Percentiles rank a stretch among this genome's conserved stretches.
phyloP scores from a whole-genome alignment of 2,888 invertebrate species.

The Caenorhabditis sp. region DNA sequence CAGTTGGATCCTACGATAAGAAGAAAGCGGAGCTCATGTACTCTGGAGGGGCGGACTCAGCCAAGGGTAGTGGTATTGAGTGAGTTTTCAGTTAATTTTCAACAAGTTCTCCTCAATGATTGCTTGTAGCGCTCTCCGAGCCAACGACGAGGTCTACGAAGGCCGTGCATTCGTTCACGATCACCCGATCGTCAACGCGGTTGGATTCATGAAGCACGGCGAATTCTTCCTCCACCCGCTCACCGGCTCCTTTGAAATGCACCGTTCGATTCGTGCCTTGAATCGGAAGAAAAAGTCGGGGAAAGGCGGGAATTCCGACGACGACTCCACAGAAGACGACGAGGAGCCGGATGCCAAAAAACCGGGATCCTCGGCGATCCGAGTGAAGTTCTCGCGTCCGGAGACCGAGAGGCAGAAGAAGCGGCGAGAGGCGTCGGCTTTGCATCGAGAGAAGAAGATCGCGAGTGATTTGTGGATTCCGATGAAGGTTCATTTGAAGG shows the following conservation, averaged over 20 bases:
- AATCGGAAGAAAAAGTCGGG: conserved; percentile 50
- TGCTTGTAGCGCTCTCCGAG: conserved; percentile 32
- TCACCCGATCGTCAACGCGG: conserved; percentile 57
- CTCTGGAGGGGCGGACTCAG: neutral
- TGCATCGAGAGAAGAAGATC: conserved; percentile 69
- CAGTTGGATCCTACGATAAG: conserved; percentile 65
- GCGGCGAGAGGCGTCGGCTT: conserved; percentile 69
- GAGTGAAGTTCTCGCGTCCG: conserved; percentile 70
- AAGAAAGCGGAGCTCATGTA: conserved; percentile 61
- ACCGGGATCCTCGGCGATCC: conserved; percentile 52
- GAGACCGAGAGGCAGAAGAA: conserved; percentile 75
- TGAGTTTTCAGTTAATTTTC: neutral
- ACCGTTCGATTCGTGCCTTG: conserved; percentile 47
- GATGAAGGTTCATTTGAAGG: conserved; percentile 68
- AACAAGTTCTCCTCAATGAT: no score
- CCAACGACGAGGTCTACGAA: conserved; percentile 70
- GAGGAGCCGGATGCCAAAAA: conserved; percentile 32
- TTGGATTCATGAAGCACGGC: conserved; percentile 65
- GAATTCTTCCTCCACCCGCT: conserved; percentile 63
- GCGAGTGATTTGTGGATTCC: conserved; percentile 70
- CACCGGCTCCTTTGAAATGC: conserved; percentile 70
- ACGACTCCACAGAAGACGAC: conserved; percentile 40
- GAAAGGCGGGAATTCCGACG: conserved; percentile 18
- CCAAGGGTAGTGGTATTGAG: conserved; percentile 19
- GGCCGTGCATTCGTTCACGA: conserved; percentile 66